These are phyloP conservation scores for Conopomorpha cramerella DNA, from an alignment of 1,140 invertebrate genomes.

Conservation along the genomic window DNA sequence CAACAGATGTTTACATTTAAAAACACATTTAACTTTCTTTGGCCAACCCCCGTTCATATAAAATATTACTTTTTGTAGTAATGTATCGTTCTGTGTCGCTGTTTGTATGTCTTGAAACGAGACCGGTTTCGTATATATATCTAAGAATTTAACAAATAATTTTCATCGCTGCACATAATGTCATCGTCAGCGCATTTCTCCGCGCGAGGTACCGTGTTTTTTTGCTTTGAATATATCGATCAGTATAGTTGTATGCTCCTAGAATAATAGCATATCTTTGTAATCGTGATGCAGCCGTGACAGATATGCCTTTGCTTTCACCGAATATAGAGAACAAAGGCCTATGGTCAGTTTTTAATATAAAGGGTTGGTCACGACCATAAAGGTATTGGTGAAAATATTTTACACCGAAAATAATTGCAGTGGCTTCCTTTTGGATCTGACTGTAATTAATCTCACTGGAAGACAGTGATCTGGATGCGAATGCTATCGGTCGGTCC, in stretches of 20 bases:
- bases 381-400: slow-evolving; percentile 27
- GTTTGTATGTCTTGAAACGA: background rate
- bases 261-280: background rate
- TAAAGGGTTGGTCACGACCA: slow-evolving; percentile 6
- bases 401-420: slow-evolving; percentile 34
- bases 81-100: background rate
- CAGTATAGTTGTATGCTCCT: background rate
- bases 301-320: too few species aligned
- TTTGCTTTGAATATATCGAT: background rate
- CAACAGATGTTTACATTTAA: background rate
- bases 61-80: background rate
- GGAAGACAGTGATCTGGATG: slow-evolving; percentile 25
- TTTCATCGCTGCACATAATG: background rate
- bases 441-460: slow-evolving; percentile 42
- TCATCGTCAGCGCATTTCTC: background rate
- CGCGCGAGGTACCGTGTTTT: background rate
- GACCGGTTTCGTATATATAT: background rate
- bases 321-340: slow-evolving; percentile 1
- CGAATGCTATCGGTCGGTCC: slow-evolving; percentile 30
- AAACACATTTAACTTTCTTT: background rate
- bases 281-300: background rate
- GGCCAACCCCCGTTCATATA: background rate
- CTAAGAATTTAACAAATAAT: background rate
- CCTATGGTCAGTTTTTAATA: slow-evolving; percentile 1
- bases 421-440: slow-evolving; percentile 42